Evolutionary conservation across 1,140 invertebrate species (phyloP), one percentile per base, ranked within the genome.

Genomic region (Lutraria rhynchaena): DNA sequence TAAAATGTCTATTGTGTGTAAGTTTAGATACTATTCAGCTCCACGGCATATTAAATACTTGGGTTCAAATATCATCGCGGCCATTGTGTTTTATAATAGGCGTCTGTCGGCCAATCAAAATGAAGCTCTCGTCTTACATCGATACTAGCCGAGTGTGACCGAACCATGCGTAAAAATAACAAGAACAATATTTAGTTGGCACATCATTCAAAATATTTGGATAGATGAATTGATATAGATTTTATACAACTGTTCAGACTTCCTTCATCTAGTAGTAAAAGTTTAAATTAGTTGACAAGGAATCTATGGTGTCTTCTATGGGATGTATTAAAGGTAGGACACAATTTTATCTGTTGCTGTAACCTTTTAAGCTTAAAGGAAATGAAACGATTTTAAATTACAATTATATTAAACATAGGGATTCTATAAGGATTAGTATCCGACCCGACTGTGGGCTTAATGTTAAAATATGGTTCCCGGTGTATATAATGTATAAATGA

Each of bases 1-100:
- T n/a, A 41, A 75, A 46, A 29, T 60, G 13, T 24, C 71, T 53
- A 75, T 75, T 75, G 71, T 75, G 37, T 58, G 11, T 2, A 29
- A 61, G 41, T 27, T 22, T 41, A 73, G 70, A 44, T 73, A 73
- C 51, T 35, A 73, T 73, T 57, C 70, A 60, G 29, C 41, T 46
- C 33, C 49, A 33, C 35, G 71, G 31, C 71, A 75, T 75, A 75
- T 75, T 75, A 75, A 75, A 75, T 75, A 37, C 61, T 75, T 60
- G 24, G 57, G 55, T 61, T 75, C 71, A 58, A 31, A 29, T 75
- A 61, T 75, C 71, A 58, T 22, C 51, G 11, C 17, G 31, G 69
- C 57, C 51, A 71, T 71, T 71, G 69, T 71, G 51, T 71, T 46
- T 51, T 44, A 71, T 71, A 71, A 71, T 71, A 31, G 69, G 69